phyloP scores from a whole-genome alignment of 2,113 vertebrate species.

The Syrrhaptes paradoxus region DNA sequence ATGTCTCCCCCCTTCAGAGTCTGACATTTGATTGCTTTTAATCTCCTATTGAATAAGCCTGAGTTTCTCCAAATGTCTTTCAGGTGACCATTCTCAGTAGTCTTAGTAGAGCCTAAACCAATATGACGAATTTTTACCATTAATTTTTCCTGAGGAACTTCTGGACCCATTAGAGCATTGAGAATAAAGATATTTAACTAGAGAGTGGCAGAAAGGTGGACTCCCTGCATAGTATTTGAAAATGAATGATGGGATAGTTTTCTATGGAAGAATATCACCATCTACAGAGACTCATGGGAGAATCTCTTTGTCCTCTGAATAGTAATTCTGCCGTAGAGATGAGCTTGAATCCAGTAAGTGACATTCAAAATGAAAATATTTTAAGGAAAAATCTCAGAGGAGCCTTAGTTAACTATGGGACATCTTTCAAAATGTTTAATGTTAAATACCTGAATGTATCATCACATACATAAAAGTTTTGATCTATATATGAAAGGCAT shows the following conservation, averaged over 20 bases:
- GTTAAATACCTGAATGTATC: not conserved
- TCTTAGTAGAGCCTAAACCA: not conserved
- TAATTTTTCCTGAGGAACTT: not conserved
- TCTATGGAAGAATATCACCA: not conserved
- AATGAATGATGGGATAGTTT: not conserved
- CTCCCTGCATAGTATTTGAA: not conserved
- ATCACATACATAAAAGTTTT: not conserved
- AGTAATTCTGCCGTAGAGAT: not conserved
- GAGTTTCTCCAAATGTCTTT: not conserved
- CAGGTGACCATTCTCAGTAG: not conserved
- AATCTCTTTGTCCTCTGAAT: not conserved
- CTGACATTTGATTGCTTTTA: not conserved
- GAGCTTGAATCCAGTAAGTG: not conserved
- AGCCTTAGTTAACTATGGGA: not conserved
- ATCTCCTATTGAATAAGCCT: not conserved
- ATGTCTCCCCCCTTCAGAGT: not conserved
- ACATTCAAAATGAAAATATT: not conserved
- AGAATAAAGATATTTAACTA: not conserved
- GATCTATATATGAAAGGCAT: not conserved
- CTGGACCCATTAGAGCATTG: not conserved
- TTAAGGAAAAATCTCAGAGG: not conserved
- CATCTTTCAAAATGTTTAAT: not conserved
- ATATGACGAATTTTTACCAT: not conserved
- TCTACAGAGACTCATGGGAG: not conserved
- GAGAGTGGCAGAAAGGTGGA: not conserved